A percentile compares a stretch with the other conserved stretches of the same genome.
These are phyloP conservation scores for Scaptomyza polygonia DNA, from an alignment of 2,888 invertebrate species.

Conservation along the genomic window DNA sequence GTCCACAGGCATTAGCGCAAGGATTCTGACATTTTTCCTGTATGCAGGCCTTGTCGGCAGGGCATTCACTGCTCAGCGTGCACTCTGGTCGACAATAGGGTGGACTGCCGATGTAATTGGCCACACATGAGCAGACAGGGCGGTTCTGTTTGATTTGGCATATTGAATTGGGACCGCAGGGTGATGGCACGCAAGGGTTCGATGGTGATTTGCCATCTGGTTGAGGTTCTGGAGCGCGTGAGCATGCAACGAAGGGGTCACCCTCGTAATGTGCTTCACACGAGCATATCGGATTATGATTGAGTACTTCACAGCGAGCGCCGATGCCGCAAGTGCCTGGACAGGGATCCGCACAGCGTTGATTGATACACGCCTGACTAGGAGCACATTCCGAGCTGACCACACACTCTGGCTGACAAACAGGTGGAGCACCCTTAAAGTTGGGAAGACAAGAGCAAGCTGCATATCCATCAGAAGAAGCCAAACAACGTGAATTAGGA, in stretches of 20 bases:
- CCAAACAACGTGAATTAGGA: conserved; percentile 90
- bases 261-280: conserved; percentile 91
- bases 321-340: conserved; percentile 91
- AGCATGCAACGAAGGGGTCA: conserved; percentile 91
- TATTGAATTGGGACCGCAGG: conserved; percentile 92
- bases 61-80: conserved; percentile 92
- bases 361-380: conserved; percentile 91
- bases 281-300: conserved; percentile 94
- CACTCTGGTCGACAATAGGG: conserved; percentile 94
- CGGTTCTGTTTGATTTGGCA: conserved; percentile 92
- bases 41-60: conserved; percentile 90
- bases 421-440: conserved; percentile 91
- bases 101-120: conserved; percentile 92
- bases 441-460: conserved; percentile 92
- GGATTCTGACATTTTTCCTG: conserved; percentile 93
- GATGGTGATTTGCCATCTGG: conserved; percentile 83
- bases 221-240: conserved; percentile 74
- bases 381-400: conserved; percentile 92
- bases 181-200: conserved; percentile 87
- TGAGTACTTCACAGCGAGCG: conserved; percentile 91
- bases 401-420: conserved; percentile 93
- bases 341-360: conserved; percentile 93
- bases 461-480: conserved; percentile 89
- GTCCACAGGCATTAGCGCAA: conserved; percentile 91
- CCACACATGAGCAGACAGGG: conserved; percentile 92